phyloP scores from a whole-genome alignment of 2,113 vertebrate species.

The Drymodes brunneopygia region DNA sequence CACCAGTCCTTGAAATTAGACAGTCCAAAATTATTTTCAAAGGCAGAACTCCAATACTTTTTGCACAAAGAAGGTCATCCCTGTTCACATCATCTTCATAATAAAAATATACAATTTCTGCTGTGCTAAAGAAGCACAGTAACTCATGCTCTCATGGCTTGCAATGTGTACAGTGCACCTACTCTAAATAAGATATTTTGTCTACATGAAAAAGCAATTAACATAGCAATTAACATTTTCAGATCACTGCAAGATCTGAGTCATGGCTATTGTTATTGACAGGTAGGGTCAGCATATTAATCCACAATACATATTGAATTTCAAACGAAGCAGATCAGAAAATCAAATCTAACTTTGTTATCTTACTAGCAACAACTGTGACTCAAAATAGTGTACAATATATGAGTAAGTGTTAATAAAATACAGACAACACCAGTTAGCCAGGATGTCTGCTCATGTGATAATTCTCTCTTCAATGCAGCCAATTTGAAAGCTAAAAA shows the following conservation, averaged over 20 bases:
- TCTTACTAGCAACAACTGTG: background rate
- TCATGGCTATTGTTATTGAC: background rate
- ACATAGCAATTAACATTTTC: background rate
- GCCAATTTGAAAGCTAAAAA: conserved; percentile 68
- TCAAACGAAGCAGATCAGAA: background rate
- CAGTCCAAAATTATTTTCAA: background rate
- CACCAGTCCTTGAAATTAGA: background rate
- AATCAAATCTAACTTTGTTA: background rate
- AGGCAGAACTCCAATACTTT: background rate
- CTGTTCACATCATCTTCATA: background rate
- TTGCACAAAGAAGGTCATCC: background rate
- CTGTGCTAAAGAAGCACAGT: background rate
- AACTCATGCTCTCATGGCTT: background rate
- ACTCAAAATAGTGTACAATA: background rate
- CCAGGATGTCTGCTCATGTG: conserved; percentile 79
- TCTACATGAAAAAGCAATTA: background rate
- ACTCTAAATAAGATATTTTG: background rate
- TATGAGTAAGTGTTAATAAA: conserved; percentile 15
- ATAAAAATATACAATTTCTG: background rate
- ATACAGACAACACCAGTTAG: conserved; percentile 35
- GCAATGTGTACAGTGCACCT: background rate
- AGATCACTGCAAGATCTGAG: background rate
- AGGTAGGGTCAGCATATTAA: background rate
- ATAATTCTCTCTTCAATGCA: conserved; percentile 74
- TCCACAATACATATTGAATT: background rate